phyloP scores from a whole-genome alignment of 2,113 vertebrate genomes.

The Nanger granti region DNA sequence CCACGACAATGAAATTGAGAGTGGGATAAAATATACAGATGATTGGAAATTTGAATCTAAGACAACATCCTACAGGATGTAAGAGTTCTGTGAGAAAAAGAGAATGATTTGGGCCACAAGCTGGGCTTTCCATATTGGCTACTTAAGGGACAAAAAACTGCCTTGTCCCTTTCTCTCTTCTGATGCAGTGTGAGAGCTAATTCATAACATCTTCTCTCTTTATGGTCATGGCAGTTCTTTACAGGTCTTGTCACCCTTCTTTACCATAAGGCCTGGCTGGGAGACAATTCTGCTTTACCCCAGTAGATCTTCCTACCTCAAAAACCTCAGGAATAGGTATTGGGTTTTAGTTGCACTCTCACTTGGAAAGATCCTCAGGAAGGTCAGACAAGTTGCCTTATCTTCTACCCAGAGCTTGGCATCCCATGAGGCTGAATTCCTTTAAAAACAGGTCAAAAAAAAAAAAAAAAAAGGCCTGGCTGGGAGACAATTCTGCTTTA shows the following conservation, averaged over 20 bases:
- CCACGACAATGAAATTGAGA: neutral
- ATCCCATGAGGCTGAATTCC: neutral
- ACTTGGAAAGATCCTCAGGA: neutral
- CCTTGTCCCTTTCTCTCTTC: neutral
- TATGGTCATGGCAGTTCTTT: neutral
- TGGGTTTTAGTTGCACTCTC: neutral
- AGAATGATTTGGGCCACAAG: neutral
- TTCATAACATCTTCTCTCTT: neutral
- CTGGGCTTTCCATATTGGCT: neutral
- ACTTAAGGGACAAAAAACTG: neutral
- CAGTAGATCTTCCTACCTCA: neutral
- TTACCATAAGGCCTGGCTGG: neutral
- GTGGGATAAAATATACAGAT: neutral
- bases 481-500: neutral
- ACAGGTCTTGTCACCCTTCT: neutral
- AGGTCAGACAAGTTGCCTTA: neutral
- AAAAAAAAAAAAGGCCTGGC: neutral
- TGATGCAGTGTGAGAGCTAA: neutral
- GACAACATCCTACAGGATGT: neutral
- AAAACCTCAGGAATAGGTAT: neutral
- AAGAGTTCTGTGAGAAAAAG: neutral
- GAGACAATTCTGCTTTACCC: neutral
- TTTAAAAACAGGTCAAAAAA: neutral
- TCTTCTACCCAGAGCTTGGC: neutral
- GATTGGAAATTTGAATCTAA: neutral